These are phyloP conservation scores for Caenorhabditis sinica DNA, from an alignment of 2,888 invertebrate species.

Conservation along the genomic window DNA sequence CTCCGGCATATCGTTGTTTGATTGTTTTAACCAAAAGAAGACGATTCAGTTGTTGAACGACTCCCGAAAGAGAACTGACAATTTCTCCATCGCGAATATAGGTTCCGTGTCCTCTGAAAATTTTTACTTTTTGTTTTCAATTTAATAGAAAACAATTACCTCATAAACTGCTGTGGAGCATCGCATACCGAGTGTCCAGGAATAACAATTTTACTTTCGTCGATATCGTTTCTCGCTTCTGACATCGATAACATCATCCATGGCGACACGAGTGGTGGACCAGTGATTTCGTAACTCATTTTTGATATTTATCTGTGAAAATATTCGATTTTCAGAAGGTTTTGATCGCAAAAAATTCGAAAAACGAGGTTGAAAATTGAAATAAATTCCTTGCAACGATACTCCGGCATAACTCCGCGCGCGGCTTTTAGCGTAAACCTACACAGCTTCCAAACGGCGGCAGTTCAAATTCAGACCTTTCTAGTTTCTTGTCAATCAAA, in stretches of 20 bases:
- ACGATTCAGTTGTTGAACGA: slow-evolving; percentile 95
- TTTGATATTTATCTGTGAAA: slow-evolving; percentile 6
- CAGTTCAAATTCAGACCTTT: slow-evolving; percentile 9
- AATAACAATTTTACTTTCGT: slow-evolving; percentile 68
- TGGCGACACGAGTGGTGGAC: slow-evolving; percentile 64
- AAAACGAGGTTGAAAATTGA: neutral
- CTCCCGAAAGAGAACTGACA: slow-evolving; percentile 95
- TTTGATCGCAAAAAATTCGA: neutral
- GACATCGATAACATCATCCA: slow-evolving; percentile 67
- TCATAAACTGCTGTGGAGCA: slow-evolving; percentile 70
- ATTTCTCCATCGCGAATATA: slow-evolving; percentile 89
- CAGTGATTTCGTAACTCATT: slow-evolving; percentile 57
- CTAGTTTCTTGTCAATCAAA: neutral
- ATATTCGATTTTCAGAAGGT: neutral
- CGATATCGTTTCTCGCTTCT: slow-evolving; percentile 52
- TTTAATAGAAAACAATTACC: slow-evolving; percentile 33
- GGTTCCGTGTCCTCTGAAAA: slow-evolving; percentile 94
- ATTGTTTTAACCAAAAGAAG: slow-evolving; percentile 93
- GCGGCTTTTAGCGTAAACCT: slow-evolving; percentile 45
- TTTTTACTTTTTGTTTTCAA: neutral
- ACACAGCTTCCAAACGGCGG: slow-evolving; percentile 10
- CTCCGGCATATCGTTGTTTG: slow-evolving; percentile 90
- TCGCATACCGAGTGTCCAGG: slow-evolving; percentile 72
- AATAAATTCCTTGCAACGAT: slow-evolving; percentile 21
- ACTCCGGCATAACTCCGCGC: slow-evolving; percentile 43